Evolutionary conservation across 2,797 vertebrate species (phyloP).

Genomic region (Pterois miles): DNA sequence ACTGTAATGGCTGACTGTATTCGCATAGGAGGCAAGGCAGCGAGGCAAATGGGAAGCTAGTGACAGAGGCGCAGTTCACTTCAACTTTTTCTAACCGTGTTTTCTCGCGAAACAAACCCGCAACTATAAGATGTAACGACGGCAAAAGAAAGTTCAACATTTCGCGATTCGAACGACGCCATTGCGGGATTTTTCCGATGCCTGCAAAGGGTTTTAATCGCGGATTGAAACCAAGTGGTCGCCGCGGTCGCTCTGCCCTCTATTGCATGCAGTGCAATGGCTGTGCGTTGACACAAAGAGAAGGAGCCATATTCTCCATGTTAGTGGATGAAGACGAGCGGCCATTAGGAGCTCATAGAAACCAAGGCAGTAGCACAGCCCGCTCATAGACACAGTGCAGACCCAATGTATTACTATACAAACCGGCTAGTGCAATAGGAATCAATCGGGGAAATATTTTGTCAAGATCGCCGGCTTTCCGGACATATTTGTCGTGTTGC

Average conservation of each 20-base stretch:
- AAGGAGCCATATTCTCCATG: constrained; percentile 96
- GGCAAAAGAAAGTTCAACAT: constrained; percentile 74
- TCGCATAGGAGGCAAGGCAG: constrained; percentile 91
- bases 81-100: constrained; percentile 90
- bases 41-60: constrained; percentile 84
- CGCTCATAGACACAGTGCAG: constrained; percentile 82
- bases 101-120: constrained; percentile 66
- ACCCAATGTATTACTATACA: constrained; percentile 86
- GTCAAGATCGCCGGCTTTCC: constrained; percentile 74
- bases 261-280: constrained; percentile 87
- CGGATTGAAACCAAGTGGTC: constrained; percentile 73
- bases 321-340: constrained; percentile 90
- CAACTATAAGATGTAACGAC: constrained; percentile 61
- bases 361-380: constrained; percentile 81
- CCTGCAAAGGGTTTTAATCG: constrained; percentile 56
- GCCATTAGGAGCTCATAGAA: constrained; percentile 89
- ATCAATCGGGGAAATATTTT: constrained; percentile 79
- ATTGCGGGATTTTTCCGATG: constrained; percentile 63
- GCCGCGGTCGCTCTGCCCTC: constrained; percentile 84
- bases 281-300: constrained; percentile 92
- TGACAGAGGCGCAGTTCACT: constrained; percentile 86
- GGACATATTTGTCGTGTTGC: constrained; percentile 74
- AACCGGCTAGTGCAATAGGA: constrained; percentile 83
- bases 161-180: constrained; percentile 54
- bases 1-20: constrained; percentile 98